Conservation (phyloP, 2,888 invertebrate genomes). For the Oxycera nigricornis region DNA sequence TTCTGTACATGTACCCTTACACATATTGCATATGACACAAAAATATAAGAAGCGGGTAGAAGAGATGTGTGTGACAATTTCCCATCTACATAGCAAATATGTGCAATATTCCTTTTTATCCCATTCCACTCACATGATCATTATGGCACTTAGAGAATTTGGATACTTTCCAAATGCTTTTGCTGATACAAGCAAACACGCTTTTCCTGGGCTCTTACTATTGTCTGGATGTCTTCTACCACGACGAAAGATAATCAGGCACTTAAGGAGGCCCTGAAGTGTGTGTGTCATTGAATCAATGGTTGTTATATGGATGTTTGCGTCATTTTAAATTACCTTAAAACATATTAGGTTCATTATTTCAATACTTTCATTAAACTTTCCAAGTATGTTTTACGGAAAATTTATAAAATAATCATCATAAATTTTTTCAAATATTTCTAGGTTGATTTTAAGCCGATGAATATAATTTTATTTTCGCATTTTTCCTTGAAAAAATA, state of each 20-base stretch:
- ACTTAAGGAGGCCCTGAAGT: background rate
- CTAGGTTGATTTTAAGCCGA: too few relatives aligned
- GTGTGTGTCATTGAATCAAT: background rate
- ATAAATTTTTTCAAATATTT: too few relatives aligned
- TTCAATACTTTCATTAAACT: too few relatives aligned
- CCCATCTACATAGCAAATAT: background rate
- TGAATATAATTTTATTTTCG: too few relatives aligned
- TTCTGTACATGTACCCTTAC: background rate
- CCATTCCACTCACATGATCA: constrained; percentile 16
- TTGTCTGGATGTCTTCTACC: background rate
- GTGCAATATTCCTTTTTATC: constrained; percentile 7
- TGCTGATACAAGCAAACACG: constrained; percentile 25
- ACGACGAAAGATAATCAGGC: too few relatives aligned
- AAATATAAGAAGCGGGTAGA: background rate
- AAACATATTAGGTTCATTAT: too few relatives aligned
- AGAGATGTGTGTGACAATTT: background rate
- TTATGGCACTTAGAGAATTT: constrained; percentile 39
- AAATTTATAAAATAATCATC: too few relatives aligned
- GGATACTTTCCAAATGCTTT: constrained; percentile 30
- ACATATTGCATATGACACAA: too few relatives aligned
- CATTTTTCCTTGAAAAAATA: too few relatives aligned
- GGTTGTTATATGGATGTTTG: background rate
- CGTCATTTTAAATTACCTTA: too few relatives aligned
- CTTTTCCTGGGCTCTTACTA: background rate
- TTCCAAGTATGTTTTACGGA: too few relatives aligned